Evolutionary conservation across 2,888 invertebrate genomes (phyloP).

Genomic region (Hedya salicella): DNA sequence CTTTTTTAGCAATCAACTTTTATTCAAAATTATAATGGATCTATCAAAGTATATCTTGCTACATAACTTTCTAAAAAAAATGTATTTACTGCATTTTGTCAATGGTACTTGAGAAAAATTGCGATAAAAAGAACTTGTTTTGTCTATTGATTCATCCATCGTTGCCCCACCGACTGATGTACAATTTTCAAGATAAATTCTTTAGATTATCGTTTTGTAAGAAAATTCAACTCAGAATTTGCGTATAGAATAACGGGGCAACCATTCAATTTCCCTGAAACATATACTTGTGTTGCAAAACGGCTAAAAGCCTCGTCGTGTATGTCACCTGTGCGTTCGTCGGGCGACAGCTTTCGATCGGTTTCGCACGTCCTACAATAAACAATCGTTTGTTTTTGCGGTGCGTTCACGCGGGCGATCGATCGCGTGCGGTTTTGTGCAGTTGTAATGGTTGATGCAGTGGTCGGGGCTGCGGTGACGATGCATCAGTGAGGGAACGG

Average conservation of each 20-base stretch:
- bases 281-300: constrained; percentile 30
- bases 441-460: constrained; percentile 66
- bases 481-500: constrained; percentile 72
- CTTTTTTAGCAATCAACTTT: neutral
- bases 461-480: constrained; percentile 56
- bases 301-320: constrained; percentile 47
- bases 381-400: constrained; percentile 64
- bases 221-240: constrained; percentile 55
- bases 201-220: constrained; percentile 61
- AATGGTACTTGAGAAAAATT: constrained; percentile 47
- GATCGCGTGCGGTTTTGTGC: constrained; percentile 50
- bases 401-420: constrained; percentile 47
- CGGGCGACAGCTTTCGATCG: constrained; percentile 68
- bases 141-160: constrained; percentile 79
- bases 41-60: neutral
- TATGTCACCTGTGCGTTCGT: constrained; percentile 62
- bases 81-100: constrained; percentile 47
- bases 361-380: constrained; percentile 69
- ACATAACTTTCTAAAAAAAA: constrained; percentile 25
- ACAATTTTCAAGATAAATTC: constrained; percentile 64
- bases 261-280: constrained; percentile 16
- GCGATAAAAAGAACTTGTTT: constrained; percentile 55
- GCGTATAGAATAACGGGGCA: constrained; percentile 44
- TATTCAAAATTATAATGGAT: neutral
- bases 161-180: constrained; percentile 78